Evolutionary conservation across 2,888 invertebrate species (phyloP).

Genomic region (Synergus umbraculus): DNA sequence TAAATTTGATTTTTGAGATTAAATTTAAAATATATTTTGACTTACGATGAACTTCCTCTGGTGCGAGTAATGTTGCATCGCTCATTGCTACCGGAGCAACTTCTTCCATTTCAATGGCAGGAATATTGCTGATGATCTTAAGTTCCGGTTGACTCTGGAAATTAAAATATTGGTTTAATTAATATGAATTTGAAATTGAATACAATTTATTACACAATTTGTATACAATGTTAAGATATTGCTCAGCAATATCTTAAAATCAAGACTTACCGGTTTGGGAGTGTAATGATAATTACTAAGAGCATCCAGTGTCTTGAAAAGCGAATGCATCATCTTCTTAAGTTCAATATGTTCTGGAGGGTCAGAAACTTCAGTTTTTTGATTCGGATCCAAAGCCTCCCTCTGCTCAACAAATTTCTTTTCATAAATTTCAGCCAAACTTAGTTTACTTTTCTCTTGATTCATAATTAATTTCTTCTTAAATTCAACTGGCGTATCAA

Average conservation of each 20-base stretch:
- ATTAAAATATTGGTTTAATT: slow-evolving; percentile 15
- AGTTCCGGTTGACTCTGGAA: slow-evolving; percentile 88
- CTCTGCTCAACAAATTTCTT: slow-evolving; percentile 87
- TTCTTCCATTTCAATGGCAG: slow-evolving; percentile 96
- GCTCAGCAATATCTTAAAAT: slow-evolving; percentile 8
- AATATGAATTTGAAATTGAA: background rate
- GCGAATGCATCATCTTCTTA: slow-evolving; percentile 83
- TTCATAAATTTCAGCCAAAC: slow-evolving; percentile 96
- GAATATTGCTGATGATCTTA: slow-evolving; percentile 93
- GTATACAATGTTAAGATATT: slow-evolving; percentile 9
- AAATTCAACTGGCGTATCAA: slow-evolving; percentile 89
- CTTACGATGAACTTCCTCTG: slow-evolving; percentile 90
- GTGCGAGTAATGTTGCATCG: slow-evolving; percentile 91
- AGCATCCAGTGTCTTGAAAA: slow-evolving; percentile 94
- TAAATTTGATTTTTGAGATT: slow-evolving; percentile 77
- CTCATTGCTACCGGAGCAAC: slow-evolving; percentile 94
- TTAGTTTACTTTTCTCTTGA: slow-evolving; percentile 95
- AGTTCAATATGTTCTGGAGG: slow-evolving; percentile 90
- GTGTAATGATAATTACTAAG: slow-evolving; percentile 96
- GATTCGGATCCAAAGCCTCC: slow-evolving; percentile 79
- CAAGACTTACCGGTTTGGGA: slow-evolving; percentile 84
- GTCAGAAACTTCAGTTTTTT: slow-evolving; percentile 81
- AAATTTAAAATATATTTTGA: slow-evolving; percentile 45
- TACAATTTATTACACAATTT: background rate
- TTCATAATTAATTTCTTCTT: slow-evolving; percentile 93